Evolutionary conservation across 2,797 vertebrate genomes (phyloP).

Genomic region (Scarus forsteni): DNA sequence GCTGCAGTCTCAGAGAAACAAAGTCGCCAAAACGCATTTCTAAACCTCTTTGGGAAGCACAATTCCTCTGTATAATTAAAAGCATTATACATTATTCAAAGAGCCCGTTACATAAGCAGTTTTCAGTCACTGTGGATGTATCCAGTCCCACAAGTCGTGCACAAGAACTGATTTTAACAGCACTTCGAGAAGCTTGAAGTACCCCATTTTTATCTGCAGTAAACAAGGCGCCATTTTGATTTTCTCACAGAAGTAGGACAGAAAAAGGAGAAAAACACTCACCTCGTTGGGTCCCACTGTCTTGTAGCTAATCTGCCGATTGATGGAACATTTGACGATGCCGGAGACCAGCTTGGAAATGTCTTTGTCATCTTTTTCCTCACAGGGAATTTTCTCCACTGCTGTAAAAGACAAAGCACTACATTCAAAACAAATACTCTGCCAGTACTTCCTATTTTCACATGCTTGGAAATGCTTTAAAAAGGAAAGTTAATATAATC

Average conservation of each 20-base stretch:
- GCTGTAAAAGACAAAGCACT: conserved; percentile 27
- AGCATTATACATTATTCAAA: conserved; percentile 5
- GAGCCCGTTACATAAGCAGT: background rate
- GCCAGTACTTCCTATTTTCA: background rate
- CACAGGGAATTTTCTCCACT: conserved; percentile 88
- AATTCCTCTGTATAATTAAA: conserved; percentile 6
- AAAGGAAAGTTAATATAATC: background rate
- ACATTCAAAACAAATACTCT: conserved; percentile 10
- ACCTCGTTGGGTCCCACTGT: conserved; percentile 90
- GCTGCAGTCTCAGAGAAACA: background rate
- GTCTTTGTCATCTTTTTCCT: conserved; percentile 90
- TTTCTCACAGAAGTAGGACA: background rate
- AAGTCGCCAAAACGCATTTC: background rate
- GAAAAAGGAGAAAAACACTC: background rate
- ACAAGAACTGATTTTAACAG: background rate
- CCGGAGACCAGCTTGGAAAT: conserved; percentile 94
- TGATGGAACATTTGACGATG: conserved; percentile 94
- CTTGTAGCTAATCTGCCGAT: conserved; percentile 92
- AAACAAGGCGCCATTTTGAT: conserved; percentile 7
- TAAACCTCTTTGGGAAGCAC: background rate
- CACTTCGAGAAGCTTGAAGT: conserved; percentile 6
- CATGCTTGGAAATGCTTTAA: background rate
- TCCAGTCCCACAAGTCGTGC: background rate
- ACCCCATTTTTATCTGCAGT: background rate
- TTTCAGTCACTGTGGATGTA: background rate